These are phyloP conservation scores for Abrostola triplasia DNA, from an alignment of 2,888 invertebrate genomes.

Conservation along the genomic window DNA sequence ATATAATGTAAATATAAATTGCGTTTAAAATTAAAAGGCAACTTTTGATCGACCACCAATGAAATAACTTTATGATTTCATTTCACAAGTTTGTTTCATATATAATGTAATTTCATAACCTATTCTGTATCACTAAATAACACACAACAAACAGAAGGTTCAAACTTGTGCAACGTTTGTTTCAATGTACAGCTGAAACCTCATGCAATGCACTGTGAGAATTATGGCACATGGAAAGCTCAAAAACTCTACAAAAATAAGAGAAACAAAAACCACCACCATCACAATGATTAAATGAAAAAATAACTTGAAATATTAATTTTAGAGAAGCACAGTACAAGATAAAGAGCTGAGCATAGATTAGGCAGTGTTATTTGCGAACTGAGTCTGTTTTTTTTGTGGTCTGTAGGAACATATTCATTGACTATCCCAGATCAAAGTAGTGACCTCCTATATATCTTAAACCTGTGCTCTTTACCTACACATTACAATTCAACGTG, in stretches of 20 bases:
- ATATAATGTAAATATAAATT: slow-evolving; percentile 10
- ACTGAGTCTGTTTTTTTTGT: slow-evolving; percentile 74
- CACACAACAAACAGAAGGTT: slow-evolving; percentile 20
- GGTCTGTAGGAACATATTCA: slow-evolving; percentile 70
- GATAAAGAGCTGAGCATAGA: slow-evolving; percentile 84
- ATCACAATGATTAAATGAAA: slow-evolving; percentile 60
- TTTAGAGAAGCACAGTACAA: slow-evolving; percentile 81
- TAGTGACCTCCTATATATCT: slow-evolving; percentile 68
- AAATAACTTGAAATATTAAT: slow-evolving; percentile 71
- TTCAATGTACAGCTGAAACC: slow-evolving; percentile 54
- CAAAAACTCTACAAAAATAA: slow-evolving; percentile 64
- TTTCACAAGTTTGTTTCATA: slow-evolving; percentile 62
- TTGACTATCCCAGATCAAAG: slow-evolving; percentile 69
- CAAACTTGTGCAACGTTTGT: slow-evolving; percentile 67
- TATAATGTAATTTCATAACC: neutral
- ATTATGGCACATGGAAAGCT: slow-evolving; percentile 68
- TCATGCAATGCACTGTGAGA: slow-evolving; percentile 71
- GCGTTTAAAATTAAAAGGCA: slow-evolving; percentile 15
- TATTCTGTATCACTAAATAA: slow-evolving; percentile 23
- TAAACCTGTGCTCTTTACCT: slow-evolving; percentile 79
- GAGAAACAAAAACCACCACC: slow-evolving; percentile 66
- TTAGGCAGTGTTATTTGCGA: slow-evolving; percentile 88
- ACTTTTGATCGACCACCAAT: slow-evolving; percentile 23
- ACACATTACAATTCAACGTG: slow-evolving; percentile 62
- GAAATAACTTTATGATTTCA: slow-evolving; percentile 48